These are phyloP conservation scores for Dinothrombium tinctorium DNA, from an alignment of 1,140 invertebrate species.

Conservation along the genomic window DNA sequence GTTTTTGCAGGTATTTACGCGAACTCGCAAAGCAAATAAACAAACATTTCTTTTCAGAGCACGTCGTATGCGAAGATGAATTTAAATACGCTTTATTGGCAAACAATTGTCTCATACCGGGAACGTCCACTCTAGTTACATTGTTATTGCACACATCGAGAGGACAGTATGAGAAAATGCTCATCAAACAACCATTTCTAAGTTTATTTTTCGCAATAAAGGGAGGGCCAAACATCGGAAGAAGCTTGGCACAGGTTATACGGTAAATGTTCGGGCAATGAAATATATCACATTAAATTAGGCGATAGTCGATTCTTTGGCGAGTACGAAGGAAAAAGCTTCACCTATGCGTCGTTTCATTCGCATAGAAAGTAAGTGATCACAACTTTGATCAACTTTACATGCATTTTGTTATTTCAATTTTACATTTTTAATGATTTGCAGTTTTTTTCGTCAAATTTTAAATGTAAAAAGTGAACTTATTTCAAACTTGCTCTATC, in stretches of 20 bases:
- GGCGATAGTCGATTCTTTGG: constrained; percentile 89
- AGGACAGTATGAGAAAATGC: constrained; percentile 81
- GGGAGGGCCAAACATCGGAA: constrained; percentile 75
- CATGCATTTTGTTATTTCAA: too few species aligned
- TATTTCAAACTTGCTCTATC: too few species aligned
- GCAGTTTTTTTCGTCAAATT: too few species aligned
- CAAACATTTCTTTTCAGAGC: constrained; percentile 33
- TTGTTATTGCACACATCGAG: constrained; percentile 79
- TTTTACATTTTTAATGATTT: too few species aligned
- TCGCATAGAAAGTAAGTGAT: constrained; percentile 90
- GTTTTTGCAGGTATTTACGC: constrained; percentile 77
- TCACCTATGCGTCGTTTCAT: constrained; percentile 94
- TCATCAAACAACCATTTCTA: too few species aligned
- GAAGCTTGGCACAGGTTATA: constrained; percentile 94
- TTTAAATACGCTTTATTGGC: constrained; percentile 90
- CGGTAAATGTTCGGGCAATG: constrained; percentile 93
- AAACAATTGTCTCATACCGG: constrained; percentile 92
- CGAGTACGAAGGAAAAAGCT: constrained; percentile 93
- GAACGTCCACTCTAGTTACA: constrained; percentile 83
- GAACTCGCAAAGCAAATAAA: too few species aligned
- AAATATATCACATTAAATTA: constrained; percentile 90
- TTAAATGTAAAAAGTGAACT: too few species aligned
- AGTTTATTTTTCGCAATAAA: too few species aligned
- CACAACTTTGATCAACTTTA: too few species aligned
- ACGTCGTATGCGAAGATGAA: constrained; percentile 84